Conservation (phyloP, 2,113 vertebrate species). For the Tor tambroides region DNA sequence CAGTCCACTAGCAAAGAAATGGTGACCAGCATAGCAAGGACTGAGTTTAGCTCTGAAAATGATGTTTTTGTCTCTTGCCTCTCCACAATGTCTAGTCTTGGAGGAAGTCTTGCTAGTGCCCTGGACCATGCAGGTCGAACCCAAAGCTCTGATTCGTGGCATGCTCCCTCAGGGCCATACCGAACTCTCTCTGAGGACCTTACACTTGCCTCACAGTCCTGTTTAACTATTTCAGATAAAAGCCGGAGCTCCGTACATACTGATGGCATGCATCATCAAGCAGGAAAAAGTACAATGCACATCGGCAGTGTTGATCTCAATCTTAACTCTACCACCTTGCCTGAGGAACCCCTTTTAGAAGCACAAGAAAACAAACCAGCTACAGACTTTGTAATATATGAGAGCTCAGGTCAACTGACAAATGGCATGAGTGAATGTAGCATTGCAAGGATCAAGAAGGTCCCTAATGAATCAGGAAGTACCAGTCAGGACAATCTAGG, state of each 20-base stretch:
- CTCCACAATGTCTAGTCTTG: slow-evolving; percentile 69
- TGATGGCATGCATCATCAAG: not conserved
- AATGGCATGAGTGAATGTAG: slow-evolving; percentile 54
- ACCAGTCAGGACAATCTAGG: slow-evolving; percentile 43
- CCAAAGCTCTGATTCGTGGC: slow-evolving; percentile 66
- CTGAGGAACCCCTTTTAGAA: slow-evolving; percentile 57
- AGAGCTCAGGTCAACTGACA: slow-evolving; percentile 33
- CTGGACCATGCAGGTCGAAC: slow-evolving; percentile 63
- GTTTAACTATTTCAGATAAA: slow-evolving; percentile 60
- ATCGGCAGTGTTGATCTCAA: slow-evolving; percentile 68
- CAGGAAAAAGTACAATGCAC: slow-evolving; percentile 64
- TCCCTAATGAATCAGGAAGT: slow-evolving; percentile 37
- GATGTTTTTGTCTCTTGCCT: slow-evolving; percentile 74
- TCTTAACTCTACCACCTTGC: slow-evolving; percentile 64
- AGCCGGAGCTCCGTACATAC: slow-evolving; percentile 38
- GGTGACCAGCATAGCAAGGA: slow-evolving; percentile 39
- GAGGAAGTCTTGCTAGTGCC: slow-evolving; percentile 64
- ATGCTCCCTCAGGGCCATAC: slow-evolving; percentile 62
- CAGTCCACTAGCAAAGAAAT: slow-evolving; percentile 56
- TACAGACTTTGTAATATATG: slow-evolving; percentile 10
- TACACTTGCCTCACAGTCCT: slow-evolving; percentile 67
- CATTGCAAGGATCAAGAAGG: slow-evolving; percentile 24
- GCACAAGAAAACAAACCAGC: slow-evolving; percentile 55
- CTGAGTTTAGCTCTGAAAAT: slow-evolving; percentile 73
- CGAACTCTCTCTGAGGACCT: slow-evolving; percentile 72